These are phyloP conservation scores for Sinhomidia bicolor DNA, from an alignment of 2,888 invertebrate species.

Conservation along the genomic window DNA sequence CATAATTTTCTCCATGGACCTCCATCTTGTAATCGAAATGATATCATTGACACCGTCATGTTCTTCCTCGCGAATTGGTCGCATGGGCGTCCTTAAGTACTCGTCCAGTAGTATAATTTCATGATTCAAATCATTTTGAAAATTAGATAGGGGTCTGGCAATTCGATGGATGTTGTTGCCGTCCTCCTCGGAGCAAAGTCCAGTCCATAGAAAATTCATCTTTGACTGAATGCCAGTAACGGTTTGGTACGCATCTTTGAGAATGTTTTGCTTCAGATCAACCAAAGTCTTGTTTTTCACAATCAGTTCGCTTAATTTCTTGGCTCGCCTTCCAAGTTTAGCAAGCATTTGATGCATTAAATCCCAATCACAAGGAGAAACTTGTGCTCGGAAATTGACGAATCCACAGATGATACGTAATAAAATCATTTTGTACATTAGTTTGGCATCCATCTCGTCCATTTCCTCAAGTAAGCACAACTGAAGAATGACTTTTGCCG, in stretches of 20 bases:
- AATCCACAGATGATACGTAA: not conserved
- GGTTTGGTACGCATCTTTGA: not conserved
- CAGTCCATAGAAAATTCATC: not conserved
- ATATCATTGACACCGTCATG: not conserved
- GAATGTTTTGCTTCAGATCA: not conserved
- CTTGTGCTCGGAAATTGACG: not conserved
- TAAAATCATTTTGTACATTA: not conserved
- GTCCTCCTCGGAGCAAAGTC: not conserved
- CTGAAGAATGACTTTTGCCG: constrained; percentile 35
- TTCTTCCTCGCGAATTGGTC: not conserved
- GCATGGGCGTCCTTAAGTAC: not conserved
- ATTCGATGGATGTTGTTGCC: not conserved
- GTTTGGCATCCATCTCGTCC: not conserved
- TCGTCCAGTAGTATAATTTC: not conserved
- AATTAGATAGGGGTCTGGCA: not conserved
- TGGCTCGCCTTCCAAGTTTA: not conserved
- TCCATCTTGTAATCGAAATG: not conserved
- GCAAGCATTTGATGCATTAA: not conserved
- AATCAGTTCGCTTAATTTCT: not conserved
- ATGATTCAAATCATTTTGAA: not conserved
- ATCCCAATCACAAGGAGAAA: not conserved
- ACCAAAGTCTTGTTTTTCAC: not conserved
- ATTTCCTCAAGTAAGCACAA: not conserved
- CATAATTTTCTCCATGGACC: not conserved
- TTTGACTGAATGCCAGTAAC: not conserved